phyloP scores from a whole-genome alignment of 2,888 invertebrate genomes.

The Limenitis camilla region DNA sequence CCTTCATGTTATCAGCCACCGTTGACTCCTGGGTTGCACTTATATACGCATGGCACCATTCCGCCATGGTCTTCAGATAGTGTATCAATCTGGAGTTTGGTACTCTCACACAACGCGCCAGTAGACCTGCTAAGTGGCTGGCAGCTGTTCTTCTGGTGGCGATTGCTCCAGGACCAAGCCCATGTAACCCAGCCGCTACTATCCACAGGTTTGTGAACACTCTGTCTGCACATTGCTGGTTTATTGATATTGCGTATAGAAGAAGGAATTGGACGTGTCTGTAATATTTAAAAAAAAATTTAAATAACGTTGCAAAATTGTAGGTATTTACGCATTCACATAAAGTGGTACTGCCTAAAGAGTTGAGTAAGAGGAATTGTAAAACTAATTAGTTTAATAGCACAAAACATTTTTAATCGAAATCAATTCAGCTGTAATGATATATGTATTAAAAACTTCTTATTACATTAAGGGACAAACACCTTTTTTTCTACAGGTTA shows the following conservation, averaged over 20 bases:
- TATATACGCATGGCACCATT: slow-evolving; percentile 91
- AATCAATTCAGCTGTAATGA: too few species aligned
- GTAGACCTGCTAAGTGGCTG: slow-evolving; percentile 58
- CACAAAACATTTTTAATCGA: too few species aligned
- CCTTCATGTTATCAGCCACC: slow-evolving; percentile 59
- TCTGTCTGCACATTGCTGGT: slow-evolving; percentile 59
- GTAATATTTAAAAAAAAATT: slow-evolving; percentile 30
- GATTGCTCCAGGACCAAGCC: slow-evolving; percentile 50
- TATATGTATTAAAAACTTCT: too few species aligned
- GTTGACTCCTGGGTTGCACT: slow-evolving; percentile 75
- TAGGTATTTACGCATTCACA: not conserved
- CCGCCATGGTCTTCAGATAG: slow-evolving; percentile 76
- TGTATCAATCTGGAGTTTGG: slow-evolving; percentile 53
- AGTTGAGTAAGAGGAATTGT: too few species aligned
- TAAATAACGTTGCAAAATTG: too few species aligned
- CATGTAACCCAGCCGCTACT: slow-evolving; percentile 56
- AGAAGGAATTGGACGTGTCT: slow-evolving; percentile 69
- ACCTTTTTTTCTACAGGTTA: too few species aligned
- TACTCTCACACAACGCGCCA: slow-evolving; percentile 59
- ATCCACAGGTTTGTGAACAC: slow-evolving; percentile 55
- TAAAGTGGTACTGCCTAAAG: too few species aligned
- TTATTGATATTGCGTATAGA: slow-evolving; percentile 66
- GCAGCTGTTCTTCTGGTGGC: slow-evolving; percentile 58
- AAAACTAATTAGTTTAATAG: too few species aligned
- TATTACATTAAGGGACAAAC: too few species aligned